Conservation (phyloP, 1,140 invertebrate species). For the Pteromalus puparum region DNA sequence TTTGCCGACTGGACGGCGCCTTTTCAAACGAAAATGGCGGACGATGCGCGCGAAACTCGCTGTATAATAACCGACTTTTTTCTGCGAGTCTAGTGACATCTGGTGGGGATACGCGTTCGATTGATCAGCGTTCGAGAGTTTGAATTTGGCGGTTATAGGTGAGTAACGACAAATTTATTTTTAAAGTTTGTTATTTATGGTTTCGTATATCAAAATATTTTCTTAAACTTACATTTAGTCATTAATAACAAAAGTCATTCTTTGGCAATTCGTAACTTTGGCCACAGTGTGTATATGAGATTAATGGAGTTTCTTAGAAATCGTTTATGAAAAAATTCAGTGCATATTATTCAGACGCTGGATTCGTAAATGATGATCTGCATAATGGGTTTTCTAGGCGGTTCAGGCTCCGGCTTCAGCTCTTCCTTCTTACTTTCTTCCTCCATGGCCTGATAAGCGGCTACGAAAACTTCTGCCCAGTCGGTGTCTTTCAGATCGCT, state of each 20-base stretch:
- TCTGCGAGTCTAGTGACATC: no score
- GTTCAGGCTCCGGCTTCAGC: background rate
- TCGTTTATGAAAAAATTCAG: background rate
- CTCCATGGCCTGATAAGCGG: constrained; percentile 82
- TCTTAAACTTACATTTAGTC: background rate
- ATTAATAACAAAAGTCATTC: background rate
- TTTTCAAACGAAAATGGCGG: background rate
- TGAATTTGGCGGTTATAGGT: no score
- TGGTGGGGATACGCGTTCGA: no score
- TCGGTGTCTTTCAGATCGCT: constrained; percentile 72
- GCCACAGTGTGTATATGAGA: background rate
- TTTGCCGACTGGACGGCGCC: background rate
- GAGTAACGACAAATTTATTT: no score
- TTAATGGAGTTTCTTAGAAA: background rate
- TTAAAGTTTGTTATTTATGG: background rate
- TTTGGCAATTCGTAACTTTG: background rate
- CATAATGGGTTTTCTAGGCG: constrained; percentile 80
- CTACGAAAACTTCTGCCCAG: constrained; percentile 84
- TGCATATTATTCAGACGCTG: constrained; percentile 59
- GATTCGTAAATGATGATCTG: constrained; percentile 90
- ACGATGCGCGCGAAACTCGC: background rate
- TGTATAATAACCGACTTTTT: background rate
- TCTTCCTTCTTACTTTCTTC: constrained; percentile 5
- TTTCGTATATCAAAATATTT: background rate
- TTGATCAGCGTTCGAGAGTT: no score